Percentiles rank a stretch among this genome's conserved stretches.
These are phyloP conservation scores for Microtus pennsylvanicus DNA, from an alignment of 2,113 vertebrate species.

Conservation along the genomic window DNA sequence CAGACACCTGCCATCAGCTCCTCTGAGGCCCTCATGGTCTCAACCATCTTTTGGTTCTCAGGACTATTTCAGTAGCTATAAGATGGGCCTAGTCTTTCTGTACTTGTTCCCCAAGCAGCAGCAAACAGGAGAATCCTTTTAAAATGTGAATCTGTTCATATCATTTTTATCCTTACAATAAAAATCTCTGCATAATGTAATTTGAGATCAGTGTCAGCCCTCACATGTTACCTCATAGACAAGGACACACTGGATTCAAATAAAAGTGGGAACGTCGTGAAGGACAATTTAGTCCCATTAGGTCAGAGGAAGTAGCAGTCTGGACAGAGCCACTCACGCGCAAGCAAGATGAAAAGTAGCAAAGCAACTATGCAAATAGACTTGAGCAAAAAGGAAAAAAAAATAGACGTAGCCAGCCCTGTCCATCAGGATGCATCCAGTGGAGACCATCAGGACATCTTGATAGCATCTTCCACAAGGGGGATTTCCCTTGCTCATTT, in stretches of 20 bases:
- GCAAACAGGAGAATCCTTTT: neutral
- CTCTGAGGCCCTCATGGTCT: neutral
- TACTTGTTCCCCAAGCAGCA: neutral
- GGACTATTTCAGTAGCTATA: neutral
- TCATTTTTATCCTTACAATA: neutral
- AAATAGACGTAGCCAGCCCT: neutral
- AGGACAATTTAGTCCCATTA: neutral
- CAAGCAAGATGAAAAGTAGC: neutral
- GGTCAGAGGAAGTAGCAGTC: neutral
- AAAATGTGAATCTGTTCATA: neutral
- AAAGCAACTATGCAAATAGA: slow-evolving; percentile 29
- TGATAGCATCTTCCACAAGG: neutral
- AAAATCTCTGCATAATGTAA: neutral
- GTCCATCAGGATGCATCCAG: neutral
- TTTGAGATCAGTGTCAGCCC: neutral
- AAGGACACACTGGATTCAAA: neutral
- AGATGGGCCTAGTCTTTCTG: neutral
- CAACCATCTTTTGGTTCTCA: neutral
- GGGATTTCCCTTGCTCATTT: neutral
- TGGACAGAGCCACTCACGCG: neutral
- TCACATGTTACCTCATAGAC: neutral
- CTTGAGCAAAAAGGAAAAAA: neutral
- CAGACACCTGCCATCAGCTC: neutral
- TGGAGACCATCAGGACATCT: neutral
- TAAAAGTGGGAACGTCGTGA: neutral